These are phyloP conservation scores for Notodromas monacha DNA, from an alignment of 2,888 invertebrate genomes.

Conservation along the genomic window DNA sequence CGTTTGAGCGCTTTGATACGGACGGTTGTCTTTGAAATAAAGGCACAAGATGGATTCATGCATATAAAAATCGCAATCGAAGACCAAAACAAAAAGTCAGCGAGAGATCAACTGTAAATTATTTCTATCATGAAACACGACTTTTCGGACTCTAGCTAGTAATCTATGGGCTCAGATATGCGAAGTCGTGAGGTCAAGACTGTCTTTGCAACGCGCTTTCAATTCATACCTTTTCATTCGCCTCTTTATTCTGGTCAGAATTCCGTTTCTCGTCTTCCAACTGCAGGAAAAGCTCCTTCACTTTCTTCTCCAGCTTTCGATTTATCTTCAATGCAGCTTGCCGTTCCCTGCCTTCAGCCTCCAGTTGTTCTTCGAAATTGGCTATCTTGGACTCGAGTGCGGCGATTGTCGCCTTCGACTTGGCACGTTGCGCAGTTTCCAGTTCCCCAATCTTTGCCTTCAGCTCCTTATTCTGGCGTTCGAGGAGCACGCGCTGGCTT, in stretches of 20 bases:
- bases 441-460: conserved; percentile 55
- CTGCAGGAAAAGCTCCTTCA: conserved; percentile 67
- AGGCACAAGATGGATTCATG: too few relatives aligned
- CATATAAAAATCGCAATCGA: neutral
- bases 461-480: conserved; percentile 65
- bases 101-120: too few relatives aligned
- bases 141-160: too few relatives aligned
- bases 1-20: conserved; percentile 43
- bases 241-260: conserved; percentile 91
- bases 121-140: too few relatives aligned
- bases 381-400: conserved; percentile 72
- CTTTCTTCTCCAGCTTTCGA: conserved; percentile 71
- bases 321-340: conserved; percentile 14
- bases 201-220: too few relatives aligned
- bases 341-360: conserved; percentile 35
- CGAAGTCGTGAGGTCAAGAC: too few relatives aligned
- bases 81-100: neutral
- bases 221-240: conserved; percentile 48
- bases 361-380: conserved; percentile 80
- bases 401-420: conserved; percentile 72
- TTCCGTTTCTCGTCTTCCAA: conserved; percentile 84
- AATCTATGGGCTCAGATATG: too few relatives aligned
- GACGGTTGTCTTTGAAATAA: too few relatives aligned
- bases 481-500: conserved; percentile 50
- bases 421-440: conserved; percentile 67